Evolutionary conservation across 2,888 invertebrate species (phyloP), one percentile per base, ranked within the genome.

Genomic region (Tanytarsus gracilentus): DNA sequence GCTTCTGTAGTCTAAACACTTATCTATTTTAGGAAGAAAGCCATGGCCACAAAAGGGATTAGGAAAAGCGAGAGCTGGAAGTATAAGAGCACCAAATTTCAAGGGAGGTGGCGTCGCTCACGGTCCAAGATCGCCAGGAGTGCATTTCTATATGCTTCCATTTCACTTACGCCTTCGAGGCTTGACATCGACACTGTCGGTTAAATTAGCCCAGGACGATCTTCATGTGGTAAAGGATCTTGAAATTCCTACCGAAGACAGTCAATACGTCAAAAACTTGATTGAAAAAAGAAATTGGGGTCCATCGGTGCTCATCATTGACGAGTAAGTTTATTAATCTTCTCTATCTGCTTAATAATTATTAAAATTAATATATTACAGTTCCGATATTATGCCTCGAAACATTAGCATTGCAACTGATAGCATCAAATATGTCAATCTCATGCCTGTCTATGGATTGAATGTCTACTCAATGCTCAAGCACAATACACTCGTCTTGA

Each of bases 381-480:
- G 91, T 65, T 78, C 80, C 44, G 96, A 97, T 69, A 76, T 86
- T 53, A 89, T 93, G 77, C 90, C 97, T 1, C 77, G 82, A 63
- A 97, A 97, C 70, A 88, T 98, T 64, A 83, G 89, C 48, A 74
- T 83, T 29, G 96, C 97, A 1, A 83, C 86, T 3, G 85, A 89
- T 66, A 65, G 70, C 3, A 77, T 96, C n/a, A 81, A 81, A 33
- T 87, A 91, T 69, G 82, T 94, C 33, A 98, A 92, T 73, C 76
- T 97, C 23, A 94, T 99, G 92, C 99, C 99, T 8, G 85, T 85
- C 0, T 98, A 95, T 76, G 92, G 93, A 68, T 77, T 99, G 14
- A 99, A 99, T 77, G 94, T 96, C 0, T 88, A 87, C 75, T 95
- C 96, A 30, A 95, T 99, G 90, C 71, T 99, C 63, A 99, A 99